Evolutionary conservation across 2,888 invertebrate species (phyloP).

Genomic region (Drosophila antonietae): DNA sequence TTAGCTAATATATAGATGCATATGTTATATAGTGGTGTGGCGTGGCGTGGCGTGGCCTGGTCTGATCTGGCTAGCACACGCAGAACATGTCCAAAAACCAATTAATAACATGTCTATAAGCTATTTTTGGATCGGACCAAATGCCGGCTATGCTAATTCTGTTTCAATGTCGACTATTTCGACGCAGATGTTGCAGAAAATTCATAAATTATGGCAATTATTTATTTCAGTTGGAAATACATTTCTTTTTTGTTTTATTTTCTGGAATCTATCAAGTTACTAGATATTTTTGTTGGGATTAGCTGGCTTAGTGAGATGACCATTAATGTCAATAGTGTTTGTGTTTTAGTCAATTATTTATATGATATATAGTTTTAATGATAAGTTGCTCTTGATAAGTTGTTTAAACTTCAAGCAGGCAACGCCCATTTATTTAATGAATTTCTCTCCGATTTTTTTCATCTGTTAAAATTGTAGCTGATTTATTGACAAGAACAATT

Average conservation of each 20-base stretch:
- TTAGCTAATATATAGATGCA: constrained; percentile 23
- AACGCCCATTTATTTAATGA: not conserved
- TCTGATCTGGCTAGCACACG: constrained; percentile 26
- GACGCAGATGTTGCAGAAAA: constrained; percentile 51
- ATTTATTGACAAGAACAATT: not conserved
- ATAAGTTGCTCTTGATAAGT: not conserved
- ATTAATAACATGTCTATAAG: constrained; percentile 66
- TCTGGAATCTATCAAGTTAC: constrained; percentile 18
- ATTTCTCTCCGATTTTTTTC: no score
- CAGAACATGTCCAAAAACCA: constrained; percentile 70
- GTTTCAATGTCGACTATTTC: constrained; percentile 76
- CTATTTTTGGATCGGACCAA: constrained; percentile 61
- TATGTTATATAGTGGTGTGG: constrained; percentile 4
- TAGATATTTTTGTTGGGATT: not conserved
- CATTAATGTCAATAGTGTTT: constrained; percentile 9
- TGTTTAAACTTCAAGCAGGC: not conserved
- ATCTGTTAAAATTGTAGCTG: not conserved
- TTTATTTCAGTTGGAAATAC: not conserved
- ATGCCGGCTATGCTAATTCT: constrained; percentile 53
- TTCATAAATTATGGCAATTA: constrained; percentile 38
- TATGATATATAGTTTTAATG: not conserved
- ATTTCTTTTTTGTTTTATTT: not conserved
- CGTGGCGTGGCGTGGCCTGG: not conserved
- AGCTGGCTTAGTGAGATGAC: constrained; percentile 1
- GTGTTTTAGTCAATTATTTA: not conserved